Base-by-base conservation (phyloP, 2,888 invertebrate species). In the Drosophila suboccidentalis region DNA sequence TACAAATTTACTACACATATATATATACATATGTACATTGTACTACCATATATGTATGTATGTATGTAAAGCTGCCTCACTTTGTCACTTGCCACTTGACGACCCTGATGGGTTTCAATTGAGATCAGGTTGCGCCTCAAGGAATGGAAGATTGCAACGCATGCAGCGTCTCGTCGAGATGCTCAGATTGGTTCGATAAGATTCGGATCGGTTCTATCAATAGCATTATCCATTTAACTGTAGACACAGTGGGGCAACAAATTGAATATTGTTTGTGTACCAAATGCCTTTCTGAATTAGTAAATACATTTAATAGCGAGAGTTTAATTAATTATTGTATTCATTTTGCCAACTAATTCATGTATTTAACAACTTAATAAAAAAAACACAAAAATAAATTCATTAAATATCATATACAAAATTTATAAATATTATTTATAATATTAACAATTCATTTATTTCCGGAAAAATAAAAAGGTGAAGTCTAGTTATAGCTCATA, bases 91-190 rank as follows among this genome's bases (percentile, higher is more conserved):
- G 43, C 19, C 36, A 46, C 38, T 61, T 53, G 65, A 34, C 47
- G 47, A 63, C 39, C 41, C 63, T 43, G 66, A 53, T 50, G 38
- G 32, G 19, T 46, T 51, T 43, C 15, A 13, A 44, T 38, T 49
- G 39, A 39, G 64, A 51, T 67, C 36, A 43, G 53, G 49, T 53
- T 49, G 59, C 50, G 49, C 44, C 44, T 57, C 65, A 29, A 38
- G 6, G n/a, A 6, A 38, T 5, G 13, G 1, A 39, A 55, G 32
- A 22, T 4, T 44, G 26, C 59, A 58, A 49, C 50, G 19, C 39
- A 17, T 41, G 32, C 34, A 17, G 34, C 29, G n/a, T 10, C 44
- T 15, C 38, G 9, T 58, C 34, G 36, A 57, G 43, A 19, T 46
- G 57, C 34, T 36, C 47, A 19, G 59, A 41, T 60, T 60, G 59